phyloP scores from a whole-genome alignment of 2,888 invertebrate genomes.

The Laspeyria flexula region DNA sequence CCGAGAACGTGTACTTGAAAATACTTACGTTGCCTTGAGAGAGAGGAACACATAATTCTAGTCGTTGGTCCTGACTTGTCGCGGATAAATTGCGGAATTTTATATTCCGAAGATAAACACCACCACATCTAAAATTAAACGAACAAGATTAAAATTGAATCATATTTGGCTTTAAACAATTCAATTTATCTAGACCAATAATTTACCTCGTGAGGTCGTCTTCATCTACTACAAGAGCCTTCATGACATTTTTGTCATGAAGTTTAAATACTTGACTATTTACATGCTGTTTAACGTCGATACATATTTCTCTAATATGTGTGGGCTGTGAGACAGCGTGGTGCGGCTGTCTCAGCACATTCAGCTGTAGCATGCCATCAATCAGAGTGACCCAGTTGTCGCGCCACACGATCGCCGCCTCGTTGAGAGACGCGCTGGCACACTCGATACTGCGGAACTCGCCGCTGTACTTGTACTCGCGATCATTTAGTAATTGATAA shows the following conservation, averaged over 20 bases:
- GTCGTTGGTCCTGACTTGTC: neutral
- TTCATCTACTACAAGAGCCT: conserved; percentile 5
- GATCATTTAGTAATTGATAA: conserved; percentile 45
- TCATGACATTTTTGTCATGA: neutral
- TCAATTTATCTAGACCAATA: neutral
- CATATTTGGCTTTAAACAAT: neutral
- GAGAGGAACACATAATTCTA: neutral
- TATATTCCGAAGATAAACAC: neutral
- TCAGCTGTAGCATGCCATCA: conserved; percentile 71
- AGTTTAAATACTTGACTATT: neutral
- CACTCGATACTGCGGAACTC: conserved; percentile 6
- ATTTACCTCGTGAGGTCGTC: conserved; percentile 18
- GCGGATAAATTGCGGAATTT: neutral
- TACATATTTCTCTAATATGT: conserved; percentile 42
- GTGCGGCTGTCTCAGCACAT: conserved; percentile 86
- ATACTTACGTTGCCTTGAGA: no score
- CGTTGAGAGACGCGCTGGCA: neutral
- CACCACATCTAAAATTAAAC: neutral
- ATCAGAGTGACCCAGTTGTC: conserved; percentile 92
- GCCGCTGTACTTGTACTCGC: conserved; percentile 33
- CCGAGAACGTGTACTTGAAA: no score
- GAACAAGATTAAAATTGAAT: neutral
- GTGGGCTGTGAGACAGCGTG: conserved; percentile 88
- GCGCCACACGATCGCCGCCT: conserved; percentile 5
- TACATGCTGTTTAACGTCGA: conserved; percentile 33